These are phyloP conservation scores for Lamellibrachia luymesi DNA, from an alignment of 1,140 invertebrate genomes.

Conservation along the genomic window DNA sequence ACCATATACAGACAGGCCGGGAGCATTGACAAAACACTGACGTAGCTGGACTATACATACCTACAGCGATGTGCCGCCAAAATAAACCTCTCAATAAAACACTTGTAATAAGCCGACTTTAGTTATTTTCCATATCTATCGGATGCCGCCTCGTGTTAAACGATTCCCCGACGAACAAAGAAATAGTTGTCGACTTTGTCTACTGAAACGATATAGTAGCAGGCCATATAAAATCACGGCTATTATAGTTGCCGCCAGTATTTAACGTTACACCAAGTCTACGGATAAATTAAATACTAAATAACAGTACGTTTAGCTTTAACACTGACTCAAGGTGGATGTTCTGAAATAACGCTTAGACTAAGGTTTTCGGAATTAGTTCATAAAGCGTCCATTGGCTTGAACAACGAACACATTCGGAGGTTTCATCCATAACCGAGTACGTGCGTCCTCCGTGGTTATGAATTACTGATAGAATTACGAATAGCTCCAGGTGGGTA, in stretches of 20 bases:
- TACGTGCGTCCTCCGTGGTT: neutral
- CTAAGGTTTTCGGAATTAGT: neutral
- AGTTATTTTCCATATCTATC: neutral
- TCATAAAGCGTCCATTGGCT: neutral
- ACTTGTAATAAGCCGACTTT: neutral
- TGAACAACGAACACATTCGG: neutral
- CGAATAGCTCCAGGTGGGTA: neutral
- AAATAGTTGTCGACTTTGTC: neutral
- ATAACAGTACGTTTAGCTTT: neutral
- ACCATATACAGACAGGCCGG: too few species aligned
- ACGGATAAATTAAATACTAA: neutral
- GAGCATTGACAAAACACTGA: too few species aligned
- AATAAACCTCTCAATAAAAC: neutral
- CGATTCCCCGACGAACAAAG: neutral
- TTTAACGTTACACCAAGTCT: neutral
- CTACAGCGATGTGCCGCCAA: neutral
- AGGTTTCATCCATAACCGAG: neutral
- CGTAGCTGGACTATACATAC: neutral
- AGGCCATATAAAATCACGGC: neutral
- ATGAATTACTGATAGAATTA: neutral
- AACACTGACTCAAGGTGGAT: neutral
- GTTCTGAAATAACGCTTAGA: neutral
- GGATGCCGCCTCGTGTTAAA: neutral
- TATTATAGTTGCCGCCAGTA: neutral
- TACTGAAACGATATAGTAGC: neutral